phyloP scores from a whole-genome alignment of 1,140 invertebrate genomes.

The Hesperophylax magnus region DNA sequence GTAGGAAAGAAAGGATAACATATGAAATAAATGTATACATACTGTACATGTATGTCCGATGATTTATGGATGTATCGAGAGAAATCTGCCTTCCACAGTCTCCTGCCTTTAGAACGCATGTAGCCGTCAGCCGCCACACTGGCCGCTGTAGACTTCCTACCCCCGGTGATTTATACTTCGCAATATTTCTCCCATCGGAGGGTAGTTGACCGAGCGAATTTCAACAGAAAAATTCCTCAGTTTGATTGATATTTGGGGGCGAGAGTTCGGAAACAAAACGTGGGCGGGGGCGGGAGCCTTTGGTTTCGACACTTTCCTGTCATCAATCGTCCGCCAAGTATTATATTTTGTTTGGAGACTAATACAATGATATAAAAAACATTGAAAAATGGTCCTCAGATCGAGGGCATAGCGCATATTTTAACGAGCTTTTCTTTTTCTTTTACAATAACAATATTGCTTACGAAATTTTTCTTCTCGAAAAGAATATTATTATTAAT shows the following conservation, averaged over 20 bases:
- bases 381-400: constrained; percentile 38
- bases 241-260: constrained; percentile 43
- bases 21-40: not conserved
- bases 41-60: not conserved
- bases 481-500: too few species aligned
- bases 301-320: constrained; percentile 46
- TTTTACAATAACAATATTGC: too few species aligned
- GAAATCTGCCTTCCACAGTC: constrained; percentile 14
- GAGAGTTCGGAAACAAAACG: constrained; percentile 30
- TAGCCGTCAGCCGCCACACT: constrained; percentile 29
- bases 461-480: too few species aligned
- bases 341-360: constrained; percentile 42
- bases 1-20: not conserved
- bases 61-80: not conserved
- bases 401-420: constrained; percentile 6
- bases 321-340: constrained; percentile 42
- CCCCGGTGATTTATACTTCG: constrained; percentile 34
- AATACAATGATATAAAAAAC: constrained; percentile 36
- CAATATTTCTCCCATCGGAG: constrained; percentile 41
- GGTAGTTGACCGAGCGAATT: constrained; percentile 35
- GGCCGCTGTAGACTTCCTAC: not conserved
- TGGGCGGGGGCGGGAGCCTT: constrained; percentile 27
- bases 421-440: not conserved
- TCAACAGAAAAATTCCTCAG: constrained; percentile 37
- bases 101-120: not conserved